Base-by-base conservation (phyloP, 2,113 vertebrate genomes). In the Sapajus apella region DNA sequence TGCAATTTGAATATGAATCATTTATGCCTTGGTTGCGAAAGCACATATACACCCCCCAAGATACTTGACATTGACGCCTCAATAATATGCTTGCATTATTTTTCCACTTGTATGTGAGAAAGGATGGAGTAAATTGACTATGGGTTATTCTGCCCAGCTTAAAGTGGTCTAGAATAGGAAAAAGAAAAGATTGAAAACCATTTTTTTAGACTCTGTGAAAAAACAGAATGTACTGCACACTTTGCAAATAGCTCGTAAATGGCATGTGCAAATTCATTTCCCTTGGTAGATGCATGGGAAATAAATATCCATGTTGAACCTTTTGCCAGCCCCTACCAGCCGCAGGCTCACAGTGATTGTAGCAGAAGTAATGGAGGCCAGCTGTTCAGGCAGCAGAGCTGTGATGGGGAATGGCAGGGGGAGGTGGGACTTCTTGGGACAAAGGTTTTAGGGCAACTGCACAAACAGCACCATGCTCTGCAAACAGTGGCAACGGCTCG, bases 401-500 rank as follows among this genome's bases (percentile, higher is more conserved):
- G 79, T 4, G 2, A 37, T 16, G 14, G 23, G 76, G 75, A n/a
- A 25, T 5, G 10, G 58, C 27, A 30, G 35, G 40, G 4, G 9
- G 17, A 79, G 82, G 80, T 0, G 1, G 55, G 52, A 43, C 20
- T 35, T 30, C 58, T 9, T 5, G 0, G 80, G 77, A 87, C 88
- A 94, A 98, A 92, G 76, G 77, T 95, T 94, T 75, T 87, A 30
- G 70, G 45, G 45, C 45, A 90, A 52, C 45, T 89, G 61, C 40
- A 55, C 83, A 77, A 76, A 94, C 91, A 73, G 32, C 3, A 0
- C 32, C 0, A 4, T 35, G 55, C 30, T 93, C 87, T 89, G 87
- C 75, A 93, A 79, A 93, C 7, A 87, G 55, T 17, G 45, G 40
- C 20, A 23, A 37, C n/a, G 40, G 70, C 35, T 84, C 2, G 0